Evolutionary conservation across 2,113 vertebrate species (phyloP).

Genomic region (Ceuthmochares aereus): DNA sequence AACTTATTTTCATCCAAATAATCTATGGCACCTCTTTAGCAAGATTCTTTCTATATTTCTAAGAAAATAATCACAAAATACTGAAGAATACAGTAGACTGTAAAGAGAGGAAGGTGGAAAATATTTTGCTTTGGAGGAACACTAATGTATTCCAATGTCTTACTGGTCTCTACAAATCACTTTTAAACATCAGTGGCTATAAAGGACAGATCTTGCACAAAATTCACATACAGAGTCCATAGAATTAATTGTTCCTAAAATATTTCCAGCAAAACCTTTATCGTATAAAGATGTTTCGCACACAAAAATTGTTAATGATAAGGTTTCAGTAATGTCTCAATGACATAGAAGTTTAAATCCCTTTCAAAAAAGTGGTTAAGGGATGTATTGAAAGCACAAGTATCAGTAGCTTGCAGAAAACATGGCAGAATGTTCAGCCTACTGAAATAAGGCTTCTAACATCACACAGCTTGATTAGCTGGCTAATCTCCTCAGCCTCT

Average conservation of each 20-base stretch:
- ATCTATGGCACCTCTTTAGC: not conserved
- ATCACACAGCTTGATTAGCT: not conserved
- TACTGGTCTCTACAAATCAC: not conserved
- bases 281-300: not conserved
- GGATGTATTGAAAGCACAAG: not conserved
- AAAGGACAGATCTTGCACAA: not conserved
- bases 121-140: not conserved
- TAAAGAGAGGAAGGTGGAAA: not conserved
- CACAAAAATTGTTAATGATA: not conserved
- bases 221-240: not conserved
- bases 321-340: not conserved
- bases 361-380: not conserved
- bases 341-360: not conserved
- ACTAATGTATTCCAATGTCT: not conserved
- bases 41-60: slow-evolving; percentile 2
- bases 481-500: not conserved
- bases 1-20: slow-evolving; percentile 13
- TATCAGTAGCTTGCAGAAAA: not conserved
- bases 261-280: not conserved
- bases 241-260: not conserved
- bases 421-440: not conserved
- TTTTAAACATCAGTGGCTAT: not conserved
- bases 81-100: not conserved
- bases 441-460: not conserved
- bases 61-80: slow-evolving; percentile 14